Evolutionary conservation across 2,797 vertebrate species (phyloP).

Genomic region (Sebastiscus albofasciatus): DNA sequence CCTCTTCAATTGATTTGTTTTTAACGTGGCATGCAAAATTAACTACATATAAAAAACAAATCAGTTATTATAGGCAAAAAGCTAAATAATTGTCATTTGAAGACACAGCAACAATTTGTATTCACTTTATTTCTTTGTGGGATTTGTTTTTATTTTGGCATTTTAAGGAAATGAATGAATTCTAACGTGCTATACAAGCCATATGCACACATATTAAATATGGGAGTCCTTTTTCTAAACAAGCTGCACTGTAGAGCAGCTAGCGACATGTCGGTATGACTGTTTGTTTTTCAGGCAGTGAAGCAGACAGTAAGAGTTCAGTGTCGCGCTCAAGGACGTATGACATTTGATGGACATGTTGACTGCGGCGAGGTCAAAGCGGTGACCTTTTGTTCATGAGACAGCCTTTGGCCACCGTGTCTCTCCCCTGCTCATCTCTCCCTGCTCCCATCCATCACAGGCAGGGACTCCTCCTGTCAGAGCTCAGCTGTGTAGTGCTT

Average conservation of each 20-base stretch:
- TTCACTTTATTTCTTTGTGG: not conserved
- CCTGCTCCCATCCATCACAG: not conserved
- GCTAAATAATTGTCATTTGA: not conserved
- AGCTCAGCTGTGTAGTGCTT: not conserved
- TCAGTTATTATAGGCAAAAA: not conserved
- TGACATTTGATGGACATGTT: slow-evolving; percentile 36
- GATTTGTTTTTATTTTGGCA: not conserved
- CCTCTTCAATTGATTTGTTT: not conserved
- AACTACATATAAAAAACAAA: not conserved
- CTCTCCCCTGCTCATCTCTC: not conserved
- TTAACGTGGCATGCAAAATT: not conserved
- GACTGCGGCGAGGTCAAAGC: slow-evolving; percentile 17
- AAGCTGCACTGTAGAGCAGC: not conserved
- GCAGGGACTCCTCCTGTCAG: not conserved
- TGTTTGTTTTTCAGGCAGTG: not conserved
- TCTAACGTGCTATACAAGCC: not conserved
- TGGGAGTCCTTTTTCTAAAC: not conserved
- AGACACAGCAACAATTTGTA: not conserved
- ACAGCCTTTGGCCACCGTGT: not conserved
- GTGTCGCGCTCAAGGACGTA: not conserved
- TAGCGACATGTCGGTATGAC: not conserved
- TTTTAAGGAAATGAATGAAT: not conserved
- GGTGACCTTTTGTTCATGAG: slow-evolving; percentile 20
- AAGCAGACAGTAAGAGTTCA: slow-evolving; percentile 5
- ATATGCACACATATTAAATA: not conserved